Conservation (phyloP, 1,140 invertebrate genomes). For the Pemphigus obesinymphae region DNA sequence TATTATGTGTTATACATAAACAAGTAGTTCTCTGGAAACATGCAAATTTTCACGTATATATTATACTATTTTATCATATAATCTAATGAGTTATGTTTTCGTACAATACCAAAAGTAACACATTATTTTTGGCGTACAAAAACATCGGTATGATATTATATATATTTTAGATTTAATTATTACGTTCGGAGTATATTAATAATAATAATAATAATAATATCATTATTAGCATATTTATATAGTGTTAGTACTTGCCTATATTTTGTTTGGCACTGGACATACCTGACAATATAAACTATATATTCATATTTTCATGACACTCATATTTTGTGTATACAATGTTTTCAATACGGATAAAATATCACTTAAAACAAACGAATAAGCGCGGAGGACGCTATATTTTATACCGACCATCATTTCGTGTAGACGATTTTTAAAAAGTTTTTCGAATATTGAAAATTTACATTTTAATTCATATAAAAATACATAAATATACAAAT, state of each 20-base stretch:
- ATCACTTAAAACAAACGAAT: background rate
- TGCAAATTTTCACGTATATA: constrained; percentile 26
- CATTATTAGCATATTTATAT: background rate
- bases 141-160: background rate
- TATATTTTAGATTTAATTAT: constrained; percentile 24
- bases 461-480: too few relatives aligned
- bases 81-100: background rate
- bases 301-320: too few relatives aligned
- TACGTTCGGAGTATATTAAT: background rate
- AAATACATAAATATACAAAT: too few relatives aligned
- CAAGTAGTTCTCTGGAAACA: background rate
- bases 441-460: too few relatives aligned
- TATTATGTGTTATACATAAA: too few relatives aligned
- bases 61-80: background rate
- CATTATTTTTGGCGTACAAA: background rate
- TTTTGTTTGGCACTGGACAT: background rate
- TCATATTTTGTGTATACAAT: background rate
- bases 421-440: too few relatives aligned
- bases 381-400: too few relatives aligned
- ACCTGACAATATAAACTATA: background rate
- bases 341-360: background rate
- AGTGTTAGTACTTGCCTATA: background rate
- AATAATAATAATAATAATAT: too few relatives aligned
- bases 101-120: background rate
- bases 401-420: too few relatives aligned